Base-by-base conservation (phyloP, 2,797 vertebrate species). In the Ctenopoma multispine region DNA sequence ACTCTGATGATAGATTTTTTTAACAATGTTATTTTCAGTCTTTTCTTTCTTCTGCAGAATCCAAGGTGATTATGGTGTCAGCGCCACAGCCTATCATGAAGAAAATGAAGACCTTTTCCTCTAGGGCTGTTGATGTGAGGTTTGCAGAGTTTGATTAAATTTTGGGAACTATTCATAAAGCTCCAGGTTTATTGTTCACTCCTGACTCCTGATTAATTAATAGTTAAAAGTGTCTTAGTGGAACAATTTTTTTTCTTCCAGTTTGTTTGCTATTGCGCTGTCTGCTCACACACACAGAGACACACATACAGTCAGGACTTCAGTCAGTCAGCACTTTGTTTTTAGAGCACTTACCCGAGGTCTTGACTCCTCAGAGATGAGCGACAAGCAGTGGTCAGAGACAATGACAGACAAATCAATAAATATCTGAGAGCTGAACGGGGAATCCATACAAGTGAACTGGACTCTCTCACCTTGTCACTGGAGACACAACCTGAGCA, bases 361-460 rank as follows among this genome's bases (percentile, higher is more conserved):
- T 13, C 43, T 56, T 58, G 31, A 41, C 13, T 63, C 49, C 68
- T 60, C 49, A 34, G 43, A 24, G 44, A 13, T 24, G 10, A 63
- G 12, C 58, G 64, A 60, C 75, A 70, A 41, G 43, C 56, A 62
- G 64, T 27, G 14, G 69, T 72, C 61, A 72, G n/a, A 64, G 48
- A 74, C 77, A 72, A 50, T 68, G 62, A 83, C 62, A 54, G 56
- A 69, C 48, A 6, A 51, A 84, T 91, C 86, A 64, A 89, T 9
- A 36, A 8, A 36, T 7, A 36, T 36, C 8, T 36, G 7, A 36
- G 34, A 9, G 34, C 7, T 86, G 20, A 72, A 81, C 13, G 47
- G 24, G 43, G 46, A 66, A 82, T 82, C 77, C 62, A 75, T 68
- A 36, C 23, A 29, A 63, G 53, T 59, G 44, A 68, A 62, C 20